These are phyloP conservation scores for Diplolepis rosae DNA, from an alignment of 2,888 invertebrate species.

Conservation along the genomic window DNA sequence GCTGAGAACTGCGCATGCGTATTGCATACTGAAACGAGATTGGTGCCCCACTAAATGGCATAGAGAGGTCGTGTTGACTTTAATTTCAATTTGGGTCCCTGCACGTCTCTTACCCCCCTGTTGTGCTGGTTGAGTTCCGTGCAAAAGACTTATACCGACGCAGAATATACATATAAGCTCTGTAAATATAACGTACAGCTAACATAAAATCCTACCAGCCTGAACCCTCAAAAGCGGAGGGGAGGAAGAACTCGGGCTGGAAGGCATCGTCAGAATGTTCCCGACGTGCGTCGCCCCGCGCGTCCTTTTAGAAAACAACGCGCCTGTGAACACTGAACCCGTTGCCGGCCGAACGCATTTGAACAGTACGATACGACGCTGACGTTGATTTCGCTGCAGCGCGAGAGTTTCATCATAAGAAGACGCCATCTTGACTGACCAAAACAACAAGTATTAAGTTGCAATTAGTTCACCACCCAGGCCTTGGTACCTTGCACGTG, in stretches of 20 bases:
- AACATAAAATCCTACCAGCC: conserved; percentile 34
- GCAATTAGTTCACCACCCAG: conserved; percentile 15
- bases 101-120: conserved; percentile 42
- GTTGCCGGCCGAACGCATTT: conserved; percentile 59
- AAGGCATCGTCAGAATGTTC: conserved; percentile 47
- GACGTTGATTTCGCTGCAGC: conserved; percentile 40
- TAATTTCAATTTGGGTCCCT: conserved; percentile 62
- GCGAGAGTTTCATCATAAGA: conserved; percentile 29
- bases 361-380: conserved; percentile 58
- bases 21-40: conserved; percentile 47
- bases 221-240: conserved; percentile 39
- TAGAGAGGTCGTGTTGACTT: conserved; percentile 47
- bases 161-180: neutral
- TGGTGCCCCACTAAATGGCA: conserved; percentile 55
- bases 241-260: conserved; percentile 40
- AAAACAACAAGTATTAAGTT: conserved; percentile 22
- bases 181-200: neutral
- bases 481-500: neutral
- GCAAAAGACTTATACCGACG: conserved; percentile 2
- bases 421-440: conserved; percentile 18
- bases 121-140: conserved; percentile 37
- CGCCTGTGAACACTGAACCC: conserved; percentile 63
- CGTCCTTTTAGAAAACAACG: conserved; percentile 63
- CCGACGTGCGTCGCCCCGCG: conserved; percentile 59
- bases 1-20: conserved; percentile 35